Evolutionary conservation across 2,888 invertebrate species (phyloP), one percentile per base, ranked within the genome.

Genomic region (Seladonia tumulorum): DNA sequence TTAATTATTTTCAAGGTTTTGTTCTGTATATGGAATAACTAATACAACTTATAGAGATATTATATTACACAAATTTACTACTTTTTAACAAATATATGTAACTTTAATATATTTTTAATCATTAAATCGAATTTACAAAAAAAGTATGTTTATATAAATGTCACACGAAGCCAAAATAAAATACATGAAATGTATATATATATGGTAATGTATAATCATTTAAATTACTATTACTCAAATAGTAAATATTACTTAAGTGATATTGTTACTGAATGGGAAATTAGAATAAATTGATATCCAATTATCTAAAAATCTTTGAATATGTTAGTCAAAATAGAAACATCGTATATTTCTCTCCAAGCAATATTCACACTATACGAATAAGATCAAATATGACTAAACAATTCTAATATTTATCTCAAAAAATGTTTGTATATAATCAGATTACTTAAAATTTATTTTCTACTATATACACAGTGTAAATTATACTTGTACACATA

Each of bases 401-500:
- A 39, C 22, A 71, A 25, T 16, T 72, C 10, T 14, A 73, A 68
- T 25, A 35, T 29, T 29, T 70, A 47, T 45, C 60, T n/a, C 29
- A 66, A 74, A 72, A 22, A 22, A 76, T 25, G 18, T 76, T 72
- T 60, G 16, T 29, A 47, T 45, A 29, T n/a, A 80, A 57, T n/a
- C 1, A 35, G 42, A 35, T 35, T 5, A 57, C 25, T 60, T 22
- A 2, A 70, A 49, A 76, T 66, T 73, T 35, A 73, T 76, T 63
- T 42, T 39, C 29, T 25, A 49, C 12, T 49, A 72, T 71, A 71
- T 66, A 72, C 45, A 71, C 79, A 70, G 72, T 85, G 29, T 80
- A 80, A 86, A 77, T 84, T 60, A 63, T 71, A 63, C 75, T 60
- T 66, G 63, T 42, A 78, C 49, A 35, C 45, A 49, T 53, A 76